A percentile compares a stretch with the other conserved stretches of the same genome.
Conservation (phyloP, 1,140 invertebrate genomes). For the Hermetia illucens region DNA sequence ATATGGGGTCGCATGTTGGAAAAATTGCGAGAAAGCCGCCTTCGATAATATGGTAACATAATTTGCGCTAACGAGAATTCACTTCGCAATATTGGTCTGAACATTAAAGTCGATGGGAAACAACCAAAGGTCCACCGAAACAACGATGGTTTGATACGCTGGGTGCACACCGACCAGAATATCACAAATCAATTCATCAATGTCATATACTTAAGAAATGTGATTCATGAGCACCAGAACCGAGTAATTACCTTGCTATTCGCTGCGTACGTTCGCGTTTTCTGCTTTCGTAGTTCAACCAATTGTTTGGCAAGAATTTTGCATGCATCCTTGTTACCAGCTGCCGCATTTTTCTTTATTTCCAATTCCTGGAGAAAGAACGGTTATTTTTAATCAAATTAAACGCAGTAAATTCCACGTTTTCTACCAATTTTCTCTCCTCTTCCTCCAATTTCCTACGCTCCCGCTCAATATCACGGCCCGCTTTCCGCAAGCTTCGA, state of each 20-base stretch:
- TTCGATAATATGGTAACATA: too few relatives aligned
- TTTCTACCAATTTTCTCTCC: constrained; percentile 72
- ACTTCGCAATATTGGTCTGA: too few relatives aligned
- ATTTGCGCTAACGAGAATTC: too few relatives aligned
- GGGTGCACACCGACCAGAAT: too few relatives aligned
- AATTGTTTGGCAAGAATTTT: constrained; percentile 79
- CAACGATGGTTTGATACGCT: too few relatives aligned
- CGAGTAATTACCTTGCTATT: constrained; percentile 47
- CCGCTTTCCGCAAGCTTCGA: constrained; percentile 57
- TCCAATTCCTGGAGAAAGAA: constrained; percentile 51
- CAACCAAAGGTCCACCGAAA: too few relatives aligned
- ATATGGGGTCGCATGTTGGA: too few relatives aligned
- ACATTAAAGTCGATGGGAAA: too few relatives aligned
- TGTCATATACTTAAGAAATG: too few relatives aligned
- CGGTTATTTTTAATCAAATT: not conserved
- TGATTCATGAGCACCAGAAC: too few relatives aligned
- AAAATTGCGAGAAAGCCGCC: too few relatives aligned
- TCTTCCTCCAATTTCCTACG: constrained; percentile 64
- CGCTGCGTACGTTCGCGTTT: constrained; percentile 63
- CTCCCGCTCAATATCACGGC: constrained; percentile 72
- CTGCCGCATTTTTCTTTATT: constrained; percentile 76
- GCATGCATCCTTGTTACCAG: constrained; percentile 73
- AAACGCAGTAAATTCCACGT: constrained; percentile 4
- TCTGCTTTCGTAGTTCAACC: constrained; percentile 74
- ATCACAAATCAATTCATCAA: too few relatives aligned